These are phyloP conservation scores for Luidia sarsii DNA, from an alignment of 53 echinoderm and acorn worm genomes.

Conservation along the genomic window DNA sequence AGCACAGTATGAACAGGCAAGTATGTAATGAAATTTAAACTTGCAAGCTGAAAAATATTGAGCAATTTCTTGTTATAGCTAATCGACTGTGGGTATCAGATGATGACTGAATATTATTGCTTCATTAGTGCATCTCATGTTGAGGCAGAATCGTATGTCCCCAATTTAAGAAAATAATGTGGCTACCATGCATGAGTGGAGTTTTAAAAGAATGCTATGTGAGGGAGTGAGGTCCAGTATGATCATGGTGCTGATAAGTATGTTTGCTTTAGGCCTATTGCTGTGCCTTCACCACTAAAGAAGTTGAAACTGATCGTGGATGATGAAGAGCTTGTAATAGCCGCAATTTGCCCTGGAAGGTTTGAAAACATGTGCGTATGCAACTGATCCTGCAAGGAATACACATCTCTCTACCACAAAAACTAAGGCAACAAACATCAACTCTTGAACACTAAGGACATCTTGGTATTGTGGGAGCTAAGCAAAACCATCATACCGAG, in stretches of 20 bases:
- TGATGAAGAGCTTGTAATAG: conserved; percentile 24
- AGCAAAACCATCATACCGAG: conserved; percentile 33
- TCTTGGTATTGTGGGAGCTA: conserved; percentile 25
- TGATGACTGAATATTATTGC: no score
- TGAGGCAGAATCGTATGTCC: no score
- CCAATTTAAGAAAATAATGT: no score
- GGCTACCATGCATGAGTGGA: no score
- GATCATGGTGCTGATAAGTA: conserved; percentile 20
- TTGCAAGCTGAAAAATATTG: no score
- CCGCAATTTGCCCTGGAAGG: conserved; percentile 24
- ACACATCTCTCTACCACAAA: conserved; percentile 31
- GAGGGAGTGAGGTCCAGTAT: no score
- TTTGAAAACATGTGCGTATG: conserved; percentile 27
- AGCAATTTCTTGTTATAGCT: no score
- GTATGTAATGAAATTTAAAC: no score
- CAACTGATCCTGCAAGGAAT: conserved; percentile 36
- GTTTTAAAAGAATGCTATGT: no score
- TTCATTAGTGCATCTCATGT: no score
- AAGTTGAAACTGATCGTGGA: conserved; percentile 10
- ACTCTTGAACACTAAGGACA: conserved; percentile 34
- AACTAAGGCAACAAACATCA: conserved; percentile 19
- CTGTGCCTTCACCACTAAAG: conserved; percentile 36
- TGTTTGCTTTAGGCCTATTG: conserved; percentile 46
- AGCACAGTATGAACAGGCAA: no score
- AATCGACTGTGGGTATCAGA: no score